Conservation (phyloP, 92 coral and sea anemone genomes). For the Heteractis magnifica region DNA sequence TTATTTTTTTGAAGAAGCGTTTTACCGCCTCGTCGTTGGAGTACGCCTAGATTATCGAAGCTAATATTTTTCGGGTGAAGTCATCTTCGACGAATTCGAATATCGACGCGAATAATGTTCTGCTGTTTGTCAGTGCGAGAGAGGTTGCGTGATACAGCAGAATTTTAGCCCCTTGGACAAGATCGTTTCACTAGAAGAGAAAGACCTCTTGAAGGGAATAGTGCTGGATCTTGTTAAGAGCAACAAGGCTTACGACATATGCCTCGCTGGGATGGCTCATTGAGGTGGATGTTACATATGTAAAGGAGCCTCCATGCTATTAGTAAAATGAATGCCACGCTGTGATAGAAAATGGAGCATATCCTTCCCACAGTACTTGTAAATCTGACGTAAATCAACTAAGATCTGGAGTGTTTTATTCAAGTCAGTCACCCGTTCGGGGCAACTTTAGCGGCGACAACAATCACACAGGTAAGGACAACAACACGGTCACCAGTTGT, state of each 20-base stretch:
- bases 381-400: conserved; percentile 4
- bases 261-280: neutral
- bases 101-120: neutral
- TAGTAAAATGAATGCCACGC: neutral
- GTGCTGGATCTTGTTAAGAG: neutral
- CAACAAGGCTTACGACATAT: neutral
- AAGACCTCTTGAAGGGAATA: neutral
- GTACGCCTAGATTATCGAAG: conserved; percentile 4
- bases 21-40: conserved; percentile 1
- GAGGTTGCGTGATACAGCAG: neutral
- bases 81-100: conserved; percentile 5
- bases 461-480: neutral
- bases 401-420: conserved; percentile 10
- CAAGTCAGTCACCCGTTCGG: conserved; percentile 7
- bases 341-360: conserved; percentile 1
- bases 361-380: conserved; percentile 8
- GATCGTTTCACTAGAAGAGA: neutral
- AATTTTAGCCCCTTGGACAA: neutral
- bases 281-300: neutral
- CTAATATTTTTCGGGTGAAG: conserved; percentile 33
- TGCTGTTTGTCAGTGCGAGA: neutral
- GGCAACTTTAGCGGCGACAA: neutral
- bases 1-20: neutral
- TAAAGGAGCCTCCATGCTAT: neutral
- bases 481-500: neutral